Evolutionary conservation across 1,140 invertebrate genomes (phyloP), one percentile per base, ranked within the genome.

Genomic region (Megalopta genalis): DNA sequence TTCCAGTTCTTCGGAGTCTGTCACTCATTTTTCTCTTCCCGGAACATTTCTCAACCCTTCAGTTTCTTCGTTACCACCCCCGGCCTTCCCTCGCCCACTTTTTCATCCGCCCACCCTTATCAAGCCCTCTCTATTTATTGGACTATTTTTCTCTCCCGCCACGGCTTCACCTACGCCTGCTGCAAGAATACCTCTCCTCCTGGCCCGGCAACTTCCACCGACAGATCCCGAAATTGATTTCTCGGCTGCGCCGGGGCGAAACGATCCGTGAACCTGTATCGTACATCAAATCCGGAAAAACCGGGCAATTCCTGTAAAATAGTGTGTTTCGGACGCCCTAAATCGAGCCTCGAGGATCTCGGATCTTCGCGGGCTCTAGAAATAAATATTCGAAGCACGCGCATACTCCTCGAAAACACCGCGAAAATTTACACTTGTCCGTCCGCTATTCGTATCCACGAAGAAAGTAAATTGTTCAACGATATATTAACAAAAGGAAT

Each of bases 221-320:
- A 64, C 73, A 57, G 63, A 42, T 64, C 27, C 16, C n/a, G 49
- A 75, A 75, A 75, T 75, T 67, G 73, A 75, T 75, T 75, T 75
- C 73, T 67, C 73, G 52, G 63, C 12, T 27, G 63, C 25, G 39
- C 73, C 54, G 49, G 23, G 63, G 66, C 14, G 73, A 67, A 67
- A 75, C 73, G 73, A 75, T 67, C 73, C 52, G 32, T 67, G 23
- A 18, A 32, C 42, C 10, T 23, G 49, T 39, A 52, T 75, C 73
- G 73, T 75, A 42, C 23, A 75, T 75, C 49, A 75, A 75, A 75
- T 57, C 23, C 23, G 0, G 16, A 65, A 18, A n/a, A 75, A 67
- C 63, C 49, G 66, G 49, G 63, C 63, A 57, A 75, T 57, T 57
- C 54, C 54, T 57, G 18, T 57, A 57, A 57, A 57, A 57, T 57